A percentile compares a stretch with the other conserved stretches of the same genome.
Conservation (phyloP, 2,888 invertebrate species). For the Nasonovia ribisnigri region DNA sequence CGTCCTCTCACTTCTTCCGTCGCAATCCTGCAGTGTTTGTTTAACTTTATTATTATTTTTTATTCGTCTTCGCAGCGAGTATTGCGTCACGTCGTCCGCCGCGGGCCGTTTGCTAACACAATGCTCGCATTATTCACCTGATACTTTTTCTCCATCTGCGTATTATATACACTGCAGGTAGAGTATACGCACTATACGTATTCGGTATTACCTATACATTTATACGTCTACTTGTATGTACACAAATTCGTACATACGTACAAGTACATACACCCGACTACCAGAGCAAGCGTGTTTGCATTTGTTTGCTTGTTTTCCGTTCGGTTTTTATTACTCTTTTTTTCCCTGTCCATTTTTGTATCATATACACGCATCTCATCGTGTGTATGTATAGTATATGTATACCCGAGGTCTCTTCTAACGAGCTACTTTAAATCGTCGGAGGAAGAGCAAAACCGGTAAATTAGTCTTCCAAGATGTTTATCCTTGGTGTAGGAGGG, state of each 20-base stretch:
- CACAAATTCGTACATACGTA: too few species aligned
- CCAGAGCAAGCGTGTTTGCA: neutral
- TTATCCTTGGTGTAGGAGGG: conserved; percentile 11
- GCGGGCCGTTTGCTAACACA: conserved; percentile 20
- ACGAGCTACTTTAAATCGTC: conserved; percentile 49
- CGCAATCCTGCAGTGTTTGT: conserved; percentile 19
- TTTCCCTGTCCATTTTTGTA: neutral
- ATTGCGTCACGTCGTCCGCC: conserved; percentile 22
- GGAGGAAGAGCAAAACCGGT: conserved; percentile 50
- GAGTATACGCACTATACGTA: neutral
- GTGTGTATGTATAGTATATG: too few species aligned
- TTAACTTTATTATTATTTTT: conserved; percentile 5
- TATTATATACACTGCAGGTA: neutral
- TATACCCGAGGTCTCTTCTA: neutral
- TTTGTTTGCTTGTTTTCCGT: conserved; percentile 19
- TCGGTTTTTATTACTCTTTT: neutral
- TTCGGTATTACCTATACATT: neutral
- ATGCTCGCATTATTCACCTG: conserved; percentile 54
- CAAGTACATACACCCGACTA: neutral
- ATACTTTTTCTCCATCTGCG: conserved; percentile 16
- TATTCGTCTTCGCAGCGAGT: neutral
- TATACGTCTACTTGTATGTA: neutral
- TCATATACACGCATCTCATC: neutral
- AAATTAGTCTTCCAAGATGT: conserved; percentile 57
- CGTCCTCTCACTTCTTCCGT: neutral